Conservation (phyloP, 1,140 invertebrate species). For the Asbolus verrucosus region DNA sequence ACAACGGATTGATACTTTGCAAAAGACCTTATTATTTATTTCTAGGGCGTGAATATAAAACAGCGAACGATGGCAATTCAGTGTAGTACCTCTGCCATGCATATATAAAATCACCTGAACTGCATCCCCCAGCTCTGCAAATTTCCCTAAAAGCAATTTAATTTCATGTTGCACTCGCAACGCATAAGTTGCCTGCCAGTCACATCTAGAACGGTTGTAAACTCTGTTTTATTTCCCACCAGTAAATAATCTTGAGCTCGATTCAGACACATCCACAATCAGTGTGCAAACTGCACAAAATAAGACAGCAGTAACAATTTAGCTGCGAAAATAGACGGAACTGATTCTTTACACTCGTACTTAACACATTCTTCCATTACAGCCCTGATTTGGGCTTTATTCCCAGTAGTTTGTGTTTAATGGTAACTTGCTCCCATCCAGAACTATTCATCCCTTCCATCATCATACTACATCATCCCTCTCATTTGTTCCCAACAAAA, state of each 20-base stretch:
- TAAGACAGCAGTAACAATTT: too few species aligned
- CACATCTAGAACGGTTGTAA: not conserved
- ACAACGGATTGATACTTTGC: not conserved
- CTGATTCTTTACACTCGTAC: too few species aligned
- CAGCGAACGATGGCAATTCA: not conserved
- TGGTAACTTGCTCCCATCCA: too few species aligned
- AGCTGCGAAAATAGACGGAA: too few species aligned
- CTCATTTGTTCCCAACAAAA: too few species aligned
- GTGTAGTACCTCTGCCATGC: not conserved
- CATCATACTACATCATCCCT: too few species aligned
- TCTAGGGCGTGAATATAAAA: not conserved
- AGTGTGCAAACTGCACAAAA: too few species aligned
- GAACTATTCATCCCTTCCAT: too few species aligned
- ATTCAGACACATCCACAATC: not conserved
- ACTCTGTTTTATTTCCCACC: not conserved
- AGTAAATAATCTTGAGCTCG: not conserved
- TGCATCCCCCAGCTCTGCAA: not conserved
- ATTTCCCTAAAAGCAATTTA: slow-evolving; percentile 5
- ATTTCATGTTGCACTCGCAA: slow-evolving; percentile 2
- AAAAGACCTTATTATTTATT: not conserved
- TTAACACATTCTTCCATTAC: too few species aligned
- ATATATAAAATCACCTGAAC: not conserved
- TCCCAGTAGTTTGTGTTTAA: too few species aligned
- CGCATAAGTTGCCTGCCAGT: not conserved
- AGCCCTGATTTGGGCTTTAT: too few species aligned